Evolutionary conservation across 2,113 vertebrate species (phyloP), one percentile per base, ranked within the genome.

Genomic region (Myodes glareolus): DNA sequence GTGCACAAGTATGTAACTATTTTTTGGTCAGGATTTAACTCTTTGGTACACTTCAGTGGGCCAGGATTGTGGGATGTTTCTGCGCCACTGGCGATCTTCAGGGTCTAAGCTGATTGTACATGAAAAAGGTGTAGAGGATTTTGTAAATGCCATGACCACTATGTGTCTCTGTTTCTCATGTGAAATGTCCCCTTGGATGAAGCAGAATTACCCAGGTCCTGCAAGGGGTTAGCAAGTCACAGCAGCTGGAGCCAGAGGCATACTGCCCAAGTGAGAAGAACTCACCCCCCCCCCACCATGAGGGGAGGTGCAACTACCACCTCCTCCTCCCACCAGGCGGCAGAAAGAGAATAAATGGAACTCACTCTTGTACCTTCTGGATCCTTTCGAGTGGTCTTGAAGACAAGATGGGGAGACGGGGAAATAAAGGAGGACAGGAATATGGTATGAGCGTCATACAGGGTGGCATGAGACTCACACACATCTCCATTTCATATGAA

Each of bases 241-340:
- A 67, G 52, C 17, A 77, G 70, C 39, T 36, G 16, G 82, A 72
- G 77, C 12, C 25, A 50, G 65, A 63, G 25, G 91, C 16, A n/a
- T 14, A 39, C 2, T 39, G 58, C 31, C 7, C 39, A 52, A 55
- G 81, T 52, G 29, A 47, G 31, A 78, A 90, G 33, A 72, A 31
- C 8, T 61, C 10, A 42, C 8, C 13, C 0, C 39, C 50, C 5
- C 29, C 0, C 31, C 17, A 19, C 10, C 29, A 17, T 0, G 27
- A 78, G 17, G 50, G 47, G 52, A 33, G 36, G 33, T 52, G 77
- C 36, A n/a, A 42, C 31, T 7, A 73, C 19, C 58, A 58, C 19
- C 50, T 94, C 77, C 61, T 89, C 39, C 67, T 95, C 65, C 87
- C 1, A 2, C 87, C 1, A 2, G 70, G n/a, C 70, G 87, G 67